These are phyloP conservation scores for Embidobia sp. DNA, from an alignment of 2,888 invertebrate genomes.

Conservation along the genomic window DNA sequence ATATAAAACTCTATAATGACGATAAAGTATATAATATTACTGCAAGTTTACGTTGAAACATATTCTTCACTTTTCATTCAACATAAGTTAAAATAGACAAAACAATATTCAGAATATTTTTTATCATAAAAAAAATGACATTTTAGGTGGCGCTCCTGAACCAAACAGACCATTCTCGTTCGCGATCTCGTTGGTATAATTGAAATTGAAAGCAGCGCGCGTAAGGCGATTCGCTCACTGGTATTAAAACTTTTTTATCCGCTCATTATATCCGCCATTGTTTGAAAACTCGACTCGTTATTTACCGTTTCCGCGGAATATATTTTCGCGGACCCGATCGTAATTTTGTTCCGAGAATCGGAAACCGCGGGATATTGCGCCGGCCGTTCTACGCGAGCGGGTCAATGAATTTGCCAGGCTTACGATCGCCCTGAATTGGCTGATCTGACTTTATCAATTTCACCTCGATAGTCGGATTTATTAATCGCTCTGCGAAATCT, in stretches of 20 bases:
- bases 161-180: slow-evolving; percentile 5
- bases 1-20: no score
- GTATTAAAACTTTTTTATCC: slow-evolving; percentile 46
- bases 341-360: slow-evolving; percentile 61
- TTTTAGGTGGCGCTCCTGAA: slow-evolving; percentile 1
- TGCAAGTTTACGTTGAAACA: no score
- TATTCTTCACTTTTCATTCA: no score
- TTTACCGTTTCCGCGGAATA: slow-evolving; percentile 62
- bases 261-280: slow-evolving; percentile 46
- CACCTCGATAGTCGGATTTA: slow-evolving; percentile 23
- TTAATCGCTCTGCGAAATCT: slow-evolving; percentile 22
- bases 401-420: slow-evolving; percentile 42
- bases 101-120: no score
- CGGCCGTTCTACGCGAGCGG: slow-evolving; percentile 46
- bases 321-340: slow-evolving; percentile 59
- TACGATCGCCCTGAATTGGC: slow-evolving; percentile 8
- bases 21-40: no score
- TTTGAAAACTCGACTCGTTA: slow-evolving; percentile 46
- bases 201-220: slow-evolving; percentile 49
- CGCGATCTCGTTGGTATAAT: slow-evolving; percentile 22
- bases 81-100: no score
- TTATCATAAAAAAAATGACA: no score
- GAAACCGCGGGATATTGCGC: slow-evolving; percentile 53
- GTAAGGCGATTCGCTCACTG: slow-evolving; percentile 33
- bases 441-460: slow-evolving; percentile 1